Conservation (phyloP, 2,888 invertebrate genomes). For the Melinopterus prodromus region DNA sequence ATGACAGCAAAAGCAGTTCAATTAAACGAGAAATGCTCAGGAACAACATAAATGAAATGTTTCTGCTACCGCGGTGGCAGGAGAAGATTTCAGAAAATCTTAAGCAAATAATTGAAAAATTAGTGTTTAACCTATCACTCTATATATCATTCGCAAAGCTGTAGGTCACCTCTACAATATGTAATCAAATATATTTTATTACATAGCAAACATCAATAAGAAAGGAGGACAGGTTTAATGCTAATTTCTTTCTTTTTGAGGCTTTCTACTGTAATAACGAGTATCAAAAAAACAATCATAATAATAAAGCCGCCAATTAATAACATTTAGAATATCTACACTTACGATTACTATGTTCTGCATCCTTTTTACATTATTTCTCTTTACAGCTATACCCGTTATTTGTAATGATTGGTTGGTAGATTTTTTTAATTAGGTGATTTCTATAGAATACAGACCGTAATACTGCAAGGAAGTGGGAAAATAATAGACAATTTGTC, state of each 20-base stretch:
- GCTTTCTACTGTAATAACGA: neutral
- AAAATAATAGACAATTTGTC: too few species aligned
- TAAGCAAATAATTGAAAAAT: too few species aligned
- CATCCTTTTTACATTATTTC: conserved; percentile 6
- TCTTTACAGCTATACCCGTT: conserved; percentile 20
- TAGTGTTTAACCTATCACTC: too few species aligned
- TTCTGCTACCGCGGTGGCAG: too few species aligned
- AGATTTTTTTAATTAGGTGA: neutral
- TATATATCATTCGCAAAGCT: neutral
- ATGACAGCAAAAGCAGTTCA: neutral
- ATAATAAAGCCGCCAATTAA: conserved; percentile 7
- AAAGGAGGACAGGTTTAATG: neutral
- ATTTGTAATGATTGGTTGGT: conserved; percentile 18
- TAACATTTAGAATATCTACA: conserved; percentile 18
- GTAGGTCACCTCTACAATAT: neutral
- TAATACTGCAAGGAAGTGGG: too few species aligned
- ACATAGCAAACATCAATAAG: neutral
- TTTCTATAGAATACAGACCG: too few species aligned
- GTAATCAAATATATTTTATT: too few species aligned
- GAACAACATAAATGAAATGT: too few species aligned
- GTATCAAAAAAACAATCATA: conserved; percentile 8
- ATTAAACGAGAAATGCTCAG: neutral
- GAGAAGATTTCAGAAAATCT: too few species aligned
- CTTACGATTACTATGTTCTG: neutral
- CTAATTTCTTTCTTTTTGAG: neutral